A percentile compares a stretch with the other conserved stretches of the same genome.
phyloP scores from a whole-genome alignment of 2,888 invertebrate species.

The Dusona sp. region DNA sequence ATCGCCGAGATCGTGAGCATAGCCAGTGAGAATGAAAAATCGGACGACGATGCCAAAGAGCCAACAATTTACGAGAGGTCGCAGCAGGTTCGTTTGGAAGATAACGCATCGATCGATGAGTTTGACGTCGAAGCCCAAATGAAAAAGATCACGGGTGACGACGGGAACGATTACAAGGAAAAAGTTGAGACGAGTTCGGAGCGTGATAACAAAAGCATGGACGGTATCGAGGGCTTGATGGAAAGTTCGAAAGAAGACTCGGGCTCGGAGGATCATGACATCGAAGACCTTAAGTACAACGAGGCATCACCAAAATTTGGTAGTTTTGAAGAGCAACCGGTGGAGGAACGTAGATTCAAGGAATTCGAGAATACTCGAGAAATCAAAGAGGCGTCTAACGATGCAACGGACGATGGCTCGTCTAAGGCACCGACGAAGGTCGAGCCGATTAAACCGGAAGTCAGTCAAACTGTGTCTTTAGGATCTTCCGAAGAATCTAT shows the following conservation, averaged over 20 bases:
- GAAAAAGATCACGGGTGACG: conserved; percentile 83
- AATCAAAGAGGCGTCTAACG: conserved; percentile 61
- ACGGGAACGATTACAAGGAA: conserved; percentile 82
- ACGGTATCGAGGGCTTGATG: conserved; percentile 83
- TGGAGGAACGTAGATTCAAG: conserved; percentile 76
- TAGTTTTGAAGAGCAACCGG: conserved; percentile 50
- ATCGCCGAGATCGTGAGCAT: conserved; percentile 74
- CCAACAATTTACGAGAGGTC: conserved; percentile 66
- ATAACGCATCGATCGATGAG: conserved; percentile 80
- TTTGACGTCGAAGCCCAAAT: conserved; percentile 84
- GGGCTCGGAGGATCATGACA: conserved; percentile 72
- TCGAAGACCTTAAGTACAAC: conserved; percentile 60
- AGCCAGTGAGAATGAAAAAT: conserved; percentile 74
- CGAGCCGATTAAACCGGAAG: conserved; percentile 67
- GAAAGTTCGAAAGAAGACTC: conserved; percentile 83
- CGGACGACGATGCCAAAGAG: conserved; percentile 71
- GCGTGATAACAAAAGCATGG: conserved; percentile 79
- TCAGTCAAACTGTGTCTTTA: conserved; percentile 57
- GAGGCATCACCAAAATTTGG: conserved; percentile 44
- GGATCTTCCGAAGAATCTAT: conserved; percentile 77
- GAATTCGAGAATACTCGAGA: conserved; percentile 73
- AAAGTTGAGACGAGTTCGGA: conserved; percentile 79
- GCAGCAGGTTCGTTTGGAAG: conserved; percentile 76
- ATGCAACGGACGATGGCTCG: conserved; percentile 18
- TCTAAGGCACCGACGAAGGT: conserved; percentile 28